These are phyloP conservation scores for Aythya baeri DNA, from an alignment of 2,113 vertebrate species.

Conservation along the genomic window DNA sequence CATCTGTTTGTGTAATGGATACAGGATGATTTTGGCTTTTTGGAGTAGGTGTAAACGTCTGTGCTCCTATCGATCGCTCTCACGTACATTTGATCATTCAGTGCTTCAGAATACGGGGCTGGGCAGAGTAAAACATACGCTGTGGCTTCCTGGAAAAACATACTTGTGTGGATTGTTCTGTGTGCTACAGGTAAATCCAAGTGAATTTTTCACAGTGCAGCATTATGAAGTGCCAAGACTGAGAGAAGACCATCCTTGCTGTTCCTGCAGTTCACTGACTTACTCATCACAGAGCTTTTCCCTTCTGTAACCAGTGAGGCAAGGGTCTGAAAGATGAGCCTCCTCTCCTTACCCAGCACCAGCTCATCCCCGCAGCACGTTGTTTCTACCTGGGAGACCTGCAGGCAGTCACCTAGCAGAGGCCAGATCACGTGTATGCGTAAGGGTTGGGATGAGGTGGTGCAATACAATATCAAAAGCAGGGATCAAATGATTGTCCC, in stretches of 20 bases:
- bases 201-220: neutral
- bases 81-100: fast-evolving
- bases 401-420: neutral
- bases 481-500: neutral
- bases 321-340: neutral
- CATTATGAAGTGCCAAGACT: neutral
- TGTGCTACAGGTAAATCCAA: neutral
- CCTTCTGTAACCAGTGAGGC: neutral
- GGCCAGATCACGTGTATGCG: neutral
- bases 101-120: neutral
- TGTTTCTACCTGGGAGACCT: neutral
- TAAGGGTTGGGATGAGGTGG: neutral
- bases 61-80: neutral
- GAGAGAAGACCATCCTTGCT: fast-evolving
- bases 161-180: neutral
- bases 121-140: neutral
- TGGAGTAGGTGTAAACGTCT: neutral
- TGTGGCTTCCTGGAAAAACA: neutral
- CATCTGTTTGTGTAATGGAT: neutral
- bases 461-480: neutral
- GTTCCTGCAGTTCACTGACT: neutral
- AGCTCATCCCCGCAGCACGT: neutral
- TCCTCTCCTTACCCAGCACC: neutral
- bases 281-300: neutral
- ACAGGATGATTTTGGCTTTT: neutral